Conservation (phyloP, 2,797 vertebrate genomes). For the Geotria australis region DNA sequence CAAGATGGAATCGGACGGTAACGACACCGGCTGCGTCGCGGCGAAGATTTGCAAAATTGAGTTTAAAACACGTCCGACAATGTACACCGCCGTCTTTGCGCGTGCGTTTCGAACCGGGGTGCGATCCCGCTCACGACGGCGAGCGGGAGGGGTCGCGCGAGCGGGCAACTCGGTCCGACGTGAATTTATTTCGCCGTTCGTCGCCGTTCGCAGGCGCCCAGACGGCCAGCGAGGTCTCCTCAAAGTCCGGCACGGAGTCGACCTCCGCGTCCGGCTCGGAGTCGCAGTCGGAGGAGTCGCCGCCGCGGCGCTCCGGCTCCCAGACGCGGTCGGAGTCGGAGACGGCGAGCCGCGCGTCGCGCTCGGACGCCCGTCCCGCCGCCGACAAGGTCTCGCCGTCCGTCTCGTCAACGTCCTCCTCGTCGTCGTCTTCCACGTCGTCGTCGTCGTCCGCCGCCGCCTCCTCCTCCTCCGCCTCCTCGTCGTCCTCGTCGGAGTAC, state of each 20-base stretch:
- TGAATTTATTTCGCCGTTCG: too few species aligned
- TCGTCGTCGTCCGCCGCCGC: neutral
- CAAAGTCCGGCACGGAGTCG: neutral
- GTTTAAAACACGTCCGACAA: too few species aligned
- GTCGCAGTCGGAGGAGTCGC: neutral
- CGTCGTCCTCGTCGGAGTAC: conserved; percentile 1
- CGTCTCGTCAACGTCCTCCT: neutral
- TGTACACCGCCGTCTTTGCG: too few species aligned
- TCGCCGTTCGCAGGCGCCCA: neutral
- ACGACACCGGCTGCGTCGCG: too few species aligned
- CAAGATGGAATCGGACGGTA: too few species aligned
- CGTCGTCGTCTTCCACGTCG: neutral
- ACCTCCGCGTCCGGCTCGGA: neutral
- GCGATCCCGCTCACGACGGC: too few species aligned
- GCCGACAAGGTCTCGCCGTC: neutral
- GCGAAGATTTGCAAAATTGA: too few species aligned
- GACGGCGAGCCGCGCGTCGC: neutral
- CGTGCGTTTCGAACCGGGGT: too few species aligned
- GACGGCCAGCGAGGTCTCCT: neutral
- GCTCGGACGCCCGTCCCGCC: neutral
- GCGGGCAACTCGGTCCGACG: too few species aligned
- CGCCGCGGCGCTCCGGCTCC: neutral
- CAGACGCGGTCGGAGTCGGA: neutral
- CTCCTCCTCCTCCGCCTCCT: neutral
- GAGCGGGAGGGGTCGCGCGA: too few species aligned